Percentiles rank a stretch among this genome's conserved stretches.
Evolutionary conservation across 1,140 invertebrate genomes (phyloP).

Genomic region (Harpegnathos saltator): DNA sequence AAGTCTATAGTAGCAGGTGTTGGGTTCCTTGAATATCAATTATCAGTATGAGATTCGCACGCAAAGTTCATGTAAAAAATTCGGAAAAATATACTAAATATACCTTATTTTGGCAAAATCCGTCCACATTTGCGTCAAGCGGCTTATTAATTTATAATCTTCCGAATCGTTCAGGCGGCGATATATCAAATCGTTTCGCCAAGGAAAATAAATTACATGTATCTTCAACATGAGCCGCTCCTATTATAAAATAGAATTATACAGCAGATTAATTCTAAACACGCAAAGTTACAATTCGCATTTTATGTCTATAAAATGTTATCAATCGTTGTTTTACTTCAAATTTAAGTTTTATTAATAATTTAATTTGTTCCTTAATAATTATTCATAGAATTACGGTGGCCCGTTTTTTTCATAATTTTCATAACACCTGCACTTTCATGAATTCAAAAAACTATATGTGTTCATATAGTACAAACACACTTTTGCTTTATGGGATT

Average conservation of each 20-base stretch:
- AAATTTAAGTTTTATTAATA: neutral
- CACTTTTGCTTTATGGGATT: neutral
- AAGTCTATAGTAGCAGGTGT: constrained; percentile 56
- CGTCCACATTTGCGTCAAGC: constrained; percentile 76
- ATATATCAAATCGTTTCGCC: neutral
- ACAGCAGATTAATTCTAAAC: constrained; percentile 14
- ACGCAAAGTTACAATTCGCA: neutral
- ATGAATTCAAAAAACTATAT: no score
- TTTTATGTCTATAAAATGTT: neutral
- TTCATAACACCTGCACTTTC: no score
- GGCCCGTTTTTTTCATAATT: neutral
- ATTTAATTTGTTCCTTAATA: neutral
- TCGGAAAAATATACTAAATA: neutral
- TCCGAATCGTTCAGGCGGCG: constrained; percentile 11
- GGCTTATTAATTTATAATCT: constrained; percentile 65
- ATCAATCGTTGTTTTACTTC: no score
- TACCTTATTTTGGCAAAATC: constrained; percentile 74
- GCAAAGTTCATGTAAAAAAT: neutral
- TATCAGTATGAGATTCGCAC: constrained; percentile 39
- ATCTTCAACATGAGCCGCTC: constrained; percentile 77
- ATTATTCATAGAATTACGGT: no score
- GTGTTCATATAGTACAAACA: no score
- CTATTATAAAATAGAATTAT: constrained; percentile 60
- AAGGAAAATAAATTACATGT: constrained; percentile 73
- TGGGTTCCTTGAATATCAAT: constrained; percentile 65